A percentile compares a stretch with the other conserved stretches of the same genome.
Conservation (phyloP, 2,797 vertebrate species). For the Lepidocolaptes lacrymiger region DNA sequence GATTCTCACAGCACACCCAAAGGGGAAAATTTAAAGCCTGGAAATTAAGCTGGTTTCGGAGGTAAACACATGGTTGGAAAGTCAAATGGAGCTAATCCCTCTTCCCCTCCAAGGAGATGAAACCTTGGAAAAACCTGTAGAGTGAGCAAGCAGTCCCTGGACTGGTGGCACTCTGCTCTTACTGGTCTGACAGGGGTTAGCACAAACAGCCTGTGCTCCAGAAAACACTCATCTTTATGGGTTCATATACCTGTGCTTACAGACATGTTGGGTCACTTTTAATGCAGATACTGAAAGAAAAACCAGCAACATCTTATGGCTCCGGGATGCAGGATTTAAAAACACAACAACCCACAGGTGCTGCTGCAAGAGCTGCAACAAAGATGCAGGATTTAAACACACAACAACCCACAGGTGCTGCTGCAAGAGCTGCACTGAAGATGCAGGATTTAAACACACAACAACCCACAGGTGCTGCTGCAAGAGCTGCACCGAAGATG, state of each 20-base stretch:
- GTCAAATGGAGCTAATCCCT: neutral
- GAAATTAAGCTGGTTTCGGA: neutral
- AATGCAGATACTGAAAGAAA: neutral
- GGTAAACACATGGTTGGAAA: neutral
- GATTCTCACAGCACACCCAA: neutral
- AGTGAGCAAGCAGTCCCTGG: neutral
- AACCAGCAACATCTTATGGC: neutral
- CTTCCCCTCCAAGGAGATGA: neutral
- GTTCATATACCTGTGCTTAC: no score
- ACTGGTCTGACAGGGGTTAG: neutral
- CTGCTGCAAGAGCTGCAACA: neutral
- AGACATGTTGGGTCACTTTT: neutral
- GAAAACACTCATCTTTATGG: neutral
- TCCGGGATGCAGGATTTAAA: neutral
- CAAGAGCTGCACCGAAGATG: neutral
- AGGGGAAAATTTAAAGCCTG: neutral
- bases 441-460: neutral
- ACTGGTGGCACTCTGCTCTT: neutral
- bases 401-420: fast-evolving
- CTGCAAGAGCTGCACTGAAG: neutral
- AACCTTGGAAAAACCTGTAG: neutral
- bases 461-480: neutral
- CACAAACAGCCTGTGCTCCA: neutral
- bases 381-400: neutral
- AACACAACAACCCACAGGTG: fast-evolving